phyloP scores from a whole-genome alignment of 2,113 vertebrate genomes.

The Lampris incognitus region DNA sequence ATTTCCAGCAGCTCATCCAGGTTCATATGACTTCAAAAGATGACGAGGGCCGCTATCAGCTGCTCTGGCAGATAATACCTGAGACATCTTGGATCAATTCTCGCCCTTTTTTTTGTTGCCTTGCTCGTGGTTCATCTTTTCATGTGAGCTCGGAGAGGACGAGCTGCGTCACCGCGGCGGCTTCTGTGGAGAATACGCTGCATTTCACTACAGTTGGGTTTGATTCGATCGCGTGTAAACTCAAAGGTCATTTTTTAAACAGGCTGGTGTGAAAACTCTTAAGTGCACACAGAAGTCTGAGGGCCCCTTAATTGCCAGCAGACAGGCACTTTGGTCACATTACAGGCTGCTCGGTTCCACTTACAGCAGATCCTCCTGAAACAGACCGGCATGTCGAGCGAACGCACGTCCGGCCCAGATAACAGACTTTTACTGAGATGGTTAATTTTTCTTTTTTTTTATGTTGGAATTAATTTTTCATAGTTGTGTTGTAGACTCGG shows the following conservation, averaged over 20 bases:
- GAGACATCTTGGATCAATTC: slow-evolving; percentile 57
- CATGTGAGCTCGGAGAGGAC: slow-evolving; percentile 22
- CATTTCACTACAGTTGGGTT: slow-evolving; percentile 37
- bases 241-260: neutral
- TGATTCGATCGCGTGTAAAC: slow-evolving; percentile 26
- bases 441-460: slow-evolving; percentile 84
- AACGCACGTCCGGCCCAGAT: slow-evolving; percentile 82
- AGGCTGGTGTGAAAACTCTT: slow-evolving; percentile 2
- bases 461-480: slow-evolving; percentile 89
- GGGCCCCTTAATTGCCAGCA: slow-evolving; percentile 45
- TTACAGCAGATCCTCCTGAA: slow-evolving; percentile 71
- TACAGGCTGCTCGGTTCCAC: slow-evolving; percentile 71
- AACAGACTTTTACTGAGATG: slow-evolving; percentile 83
- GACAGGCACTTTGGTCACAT: slow-evolving; percentile 78
- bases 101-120: slow-evolving; percentile 27
- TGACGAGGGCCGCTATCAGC: slow-evolving; percentile 47
- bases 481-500: slow-evolving; percentile 84
- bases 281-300: slow-evolving; percentile 18
- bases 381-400: slow-evolving; percentile 82
- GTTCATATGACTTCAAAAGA: slow-evolving; percentile 59
- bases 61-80: slow-evolving; percentile 53
- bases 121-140: slow-evolving; percentile 30
- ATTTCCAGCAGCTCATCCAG: slow-evolving; percentile 50
- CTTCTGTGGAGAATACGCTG: slow-evolving; percentile 34
- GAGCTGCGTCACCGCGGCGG: slow-evolving; percentile 46